Base-by-base conservation (phyloP, 92 coral and sea anemone genomes). In the Bergia puertoricense region DNA sequence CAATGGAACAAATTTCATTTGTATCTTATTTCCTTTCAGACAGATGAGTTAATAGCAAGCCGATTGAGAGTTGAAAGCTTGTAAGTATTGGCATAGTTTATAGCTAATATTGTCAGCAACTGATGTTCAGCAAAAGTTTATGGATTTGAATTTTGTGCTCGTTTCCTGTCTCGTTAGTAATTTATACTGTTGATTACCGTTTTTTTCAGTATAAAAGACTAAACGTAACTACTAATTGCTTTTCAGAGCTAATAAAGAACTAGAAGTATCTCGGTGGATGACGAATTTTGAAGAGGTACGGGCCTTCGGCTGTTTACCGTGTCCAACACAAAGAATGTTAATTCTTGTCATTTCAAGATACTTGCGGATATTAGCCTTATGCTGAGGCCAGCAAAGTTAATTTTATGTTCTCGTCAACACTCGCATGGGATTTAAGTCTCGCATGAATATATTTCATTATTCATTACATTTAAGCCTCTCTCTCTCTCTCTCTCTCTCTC, bases 181-280 rank as follows among this genome's bases (percentile, higher is more conserved):
- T 14, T 30, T 80, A 14, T 6, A 20, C 68, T 15, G 68, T 62
- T 20, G 68, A 6, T 62, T 62, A 62, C n/a, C 68, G 68, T 62
- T 16, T n/a, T 62, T 62, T 20, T 15, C 68, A 16, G 68, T 62
- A 0, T 62, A 16, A 62, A 62, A 43, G 18, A 80, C 11, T 54
- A 42, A 57, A 9, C 69, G 30, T 46, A 16, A 39, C 45, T 37
- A 57, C 30, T 54, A 22, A 80, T 80, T 80, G 10, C n/a, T 62
- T 50, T 68, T 16, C 30, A 71, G 87, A 69, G 87, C 87, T 4
- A 30, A 50, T 39, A 46, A 84, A 71, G 87, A 71, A 18, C 23
- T 84, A 9, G 87, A 84, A 30, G 65, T 69, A 8, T 84, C 87
- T 69, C 87, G 87, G 9, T 84, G 87, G 87, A 84, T 84, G 78